Base-by-base conservation (phyloP, 2,797 vertebrate genomes). In the Alfaro cultratus region DNA sequence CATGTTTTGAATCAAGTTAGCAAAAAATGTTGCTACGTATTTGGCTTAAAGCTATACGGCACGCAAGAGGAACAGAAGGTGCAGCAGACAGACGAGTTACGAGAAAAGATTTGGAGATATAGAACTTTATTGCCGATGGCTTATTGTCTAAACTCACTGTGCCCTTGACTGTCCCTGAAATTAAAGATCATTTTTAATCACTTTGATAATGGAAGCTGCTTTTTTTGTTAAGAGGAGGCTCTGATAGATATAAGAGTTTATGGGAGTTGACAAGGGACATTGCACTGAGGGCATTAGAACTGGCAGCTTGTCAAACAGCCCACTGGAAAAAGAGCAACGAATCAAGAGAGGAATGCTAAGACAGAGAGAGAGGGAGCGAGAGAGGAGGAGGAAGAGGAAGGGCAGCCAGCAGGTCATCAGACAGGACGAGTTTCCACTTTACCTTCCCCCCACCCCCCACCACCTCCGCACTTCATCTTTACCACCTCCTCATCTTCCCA, bases 261-360 rank as follows among this genome's bases (percentile, higher is more conserved):
- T 96, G 88, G 88, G 90, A 96, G 93, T 89, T 94, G 96, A 96
- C 95, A 96, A 93, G 94, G 93, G 93, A 93, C 94, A 96, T 95
- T 96, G 94, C 91, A 93, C 91, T 88, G 91, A 94, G 90, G 87
- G 92, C 94, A 96, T 96, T 95, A 93, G 90, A 96, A 94, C 94
- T 96, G 95, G 96, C 95, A 95, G 93, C 93, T 92, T 95, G 95
- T 96, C 96, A 96, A 95, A 96, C 93, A 94, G 92, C 89, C 91
- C 90, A 89, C 89, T 94, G 90, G 90, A 91, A 92, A 95, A 94
- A 94, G 92, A 95, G 93, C 92, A 95, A 92, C 83, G 90, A 92
- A 90, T 89, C 78, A 80, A 90, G 90, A 88, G 90, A 89, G 86
- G 93, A 95, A 94, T 93, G 91, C 89, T 93, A 86, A 94, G 84